Conservation (phyloP, 2,888 invertebrate species). For the Microdon myrmicae region DNA sequence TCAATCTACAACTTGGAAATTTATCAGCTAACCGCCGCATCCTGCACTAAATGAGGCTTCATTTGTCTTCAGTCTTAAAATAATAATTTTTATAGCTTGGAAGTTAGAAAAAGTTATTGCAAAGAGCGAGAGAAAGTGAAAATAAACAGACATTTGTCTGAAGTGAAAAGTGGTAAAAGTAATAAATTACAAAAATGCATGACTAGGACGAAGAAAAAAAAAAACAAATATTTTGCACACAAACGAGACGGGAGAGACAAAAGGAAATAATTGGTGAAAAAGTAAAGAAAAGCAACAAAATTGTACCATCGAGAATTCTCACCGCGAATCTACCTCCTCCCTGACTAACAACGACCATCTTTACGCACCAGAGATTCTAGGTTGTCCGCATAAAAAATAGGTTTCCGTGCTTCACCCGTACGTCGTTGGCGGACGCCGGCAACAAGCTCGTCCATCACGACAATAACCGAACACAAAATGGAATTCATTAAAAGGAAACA, state of each 20-base stretch:
- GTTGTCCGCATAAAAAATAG: constrained; percentile 22
- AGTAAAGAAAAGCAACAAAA: constrained; percentile 26
- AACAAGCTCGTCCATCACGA: constrained; percentile 48
- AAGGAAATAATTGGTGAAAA: constrained; percentile 1
- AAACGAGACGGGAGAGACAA: constrained; percentile 33
- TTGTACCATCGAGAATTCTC: constrained; percentile 30
- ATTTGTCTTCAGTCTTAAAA: too few species aligned
- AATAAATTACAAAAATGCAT: too few species aligned
- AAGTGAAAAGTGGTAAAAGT: constrained; percentile 19
- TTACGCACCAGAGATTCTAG: constrained; percentile 11
- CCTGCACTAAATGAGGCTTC: too few species aligned
- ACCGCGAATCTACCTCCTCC: constrained; percentile 24
- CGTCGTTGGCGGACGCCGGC: constrained; percentile 40
- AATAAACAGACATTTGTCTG: constrained; percentile 26
- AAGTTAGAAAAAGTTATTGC: constrained; percentile 17
- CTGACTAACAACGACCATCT: constrained; percentile 15
- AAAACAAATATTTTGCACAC: constrained; percentile 26
- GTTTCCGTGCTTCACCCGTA: constrained; percentile 24
- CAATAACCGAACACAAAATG: constrained; percentile 57
- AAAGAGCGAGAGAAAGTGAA: constrained; percentile 29
- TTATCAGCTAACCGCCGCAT: too few species aligned
- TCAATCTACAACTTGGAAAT: too few species aligned
- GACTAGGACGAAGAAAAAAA: constrained; percentile 15
- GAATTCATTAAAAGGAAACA: constrained; percentile 63
- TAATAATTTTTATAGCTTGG: too few species aligned